Conservation (phyloP, 2,888 invertebrate species). For the Nephrotoma appendiculata region DNA sequence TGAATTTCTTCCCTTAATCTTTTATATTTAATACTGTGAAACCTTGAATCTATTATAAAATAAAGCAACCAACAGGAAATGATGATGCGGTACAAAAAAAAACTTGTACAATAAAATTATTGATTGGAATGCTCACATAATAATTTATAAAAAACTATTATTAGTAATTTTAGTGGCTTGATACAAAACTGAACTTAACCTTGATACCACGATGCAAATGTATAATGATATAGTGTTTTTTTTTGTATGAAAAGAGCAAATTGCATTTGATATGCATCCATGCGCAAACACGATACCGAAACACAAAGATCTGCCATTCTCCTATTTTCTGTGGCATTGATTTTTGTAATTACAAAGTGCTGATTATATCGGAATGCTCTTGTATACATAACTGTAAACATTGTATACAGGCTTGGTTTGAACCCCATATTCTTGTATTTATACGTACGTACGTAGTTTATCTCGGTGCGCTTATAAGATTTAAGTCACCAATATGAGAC, state of each 20-base stretch:
- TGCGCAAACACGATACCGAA: not conserved
- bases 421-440: not conserved
- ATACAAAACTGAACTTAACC: not conserved
- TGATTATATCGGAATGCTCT: not conserved
- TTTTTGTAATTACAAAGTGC: not conserved
- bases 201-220: not conserved
- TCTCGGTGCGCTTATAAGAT: not conserved
- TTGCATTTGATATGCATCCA: not conserved
- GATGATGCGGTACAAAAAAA: not conserved
- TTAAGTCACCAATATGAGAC: not conserved
- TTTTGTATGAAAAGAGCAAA: not conserved
- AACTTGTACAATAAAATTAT: not conserved
- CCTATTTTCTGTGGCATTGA: not conserved
- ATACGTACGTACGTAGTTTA: not conserved
- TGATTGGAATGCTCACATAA: not conserved
- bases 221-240: not conserved
- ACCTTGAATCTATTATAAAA: not conserved
- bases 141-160: not conserved
- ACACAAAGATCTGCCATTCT: not conserved
- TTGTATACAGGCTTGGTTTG: not conserved
- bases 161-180: not conserved
- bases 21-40: not conserved
- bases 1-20: not conserved
- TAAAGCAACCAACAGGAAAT: not conserved
- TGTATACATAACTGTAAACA: not conserved